A percentile compares a stretch with the other conserved stretches of the same genome.
Evolutionary conservation across 2,113 vertebrate genomes (phyloP).

Genomic region (Formicarius rufipectus): DNA sequence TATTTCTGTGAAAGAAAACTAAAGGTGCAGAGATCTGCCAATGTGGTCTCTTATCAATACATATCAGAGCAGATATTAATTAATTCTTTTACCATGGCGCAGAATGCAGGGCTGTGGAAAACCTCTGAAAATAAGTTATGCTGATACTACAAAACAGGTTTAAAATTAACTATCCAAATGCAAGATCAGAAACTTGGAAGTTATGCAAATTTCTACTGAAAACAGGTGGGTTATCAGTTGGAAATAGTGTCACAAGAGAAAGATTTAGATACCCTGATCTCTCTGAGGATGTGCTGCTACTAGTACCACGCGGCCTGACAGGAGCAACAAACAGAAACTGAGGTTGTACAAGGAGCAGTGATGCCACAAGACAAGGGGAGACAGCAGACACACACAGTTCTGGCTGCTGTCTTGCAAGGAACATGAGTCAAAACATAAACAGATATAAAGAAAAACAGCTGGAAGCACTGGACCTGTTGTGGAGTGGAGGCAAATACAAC

Average conservation of each 20-base stretch:
- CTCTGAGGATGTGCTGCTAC: neutral
- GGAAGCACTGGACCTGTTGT: fast-evolving
- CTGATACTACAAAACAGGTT: neutral
- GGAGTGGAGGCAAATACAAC: neutral
- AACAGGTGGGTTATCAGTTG: neutral
- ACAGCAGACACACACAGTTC: neutral
- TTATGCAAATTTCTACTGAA: neutral
- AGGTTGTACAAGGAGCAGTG: neutral
- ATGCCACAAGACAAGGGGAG: neutral
- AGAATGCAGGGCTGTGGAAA: neutral
- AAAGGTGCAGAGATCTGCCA: fast-evolving
- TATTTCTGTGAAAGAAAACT: neutral
- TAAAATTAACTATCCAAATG: neutral
- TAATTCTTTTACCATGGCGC: neutral
- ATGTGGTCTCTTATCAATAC: neutral
- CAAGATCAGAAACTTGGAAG: neutral
- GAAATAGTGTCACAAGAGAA: neutral
- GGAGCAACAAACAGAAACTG: neutral
- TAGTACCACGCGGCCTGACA: neutral
- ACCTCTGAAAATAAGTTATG: neutral
- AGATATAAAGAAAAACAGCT: neutral
- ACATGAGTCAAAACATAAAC: neutral
- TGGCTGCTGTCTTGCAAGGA: neutral
- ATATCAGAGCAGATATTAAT: neutral
- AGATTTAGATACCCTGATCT: neutral